A percentile compares a stretch with the other conserved stretches of the same genome.
phyloP scores from a whole-genome alignment of 2,888 invertebrate genomes.

The Ceramica pisi region DNA sequence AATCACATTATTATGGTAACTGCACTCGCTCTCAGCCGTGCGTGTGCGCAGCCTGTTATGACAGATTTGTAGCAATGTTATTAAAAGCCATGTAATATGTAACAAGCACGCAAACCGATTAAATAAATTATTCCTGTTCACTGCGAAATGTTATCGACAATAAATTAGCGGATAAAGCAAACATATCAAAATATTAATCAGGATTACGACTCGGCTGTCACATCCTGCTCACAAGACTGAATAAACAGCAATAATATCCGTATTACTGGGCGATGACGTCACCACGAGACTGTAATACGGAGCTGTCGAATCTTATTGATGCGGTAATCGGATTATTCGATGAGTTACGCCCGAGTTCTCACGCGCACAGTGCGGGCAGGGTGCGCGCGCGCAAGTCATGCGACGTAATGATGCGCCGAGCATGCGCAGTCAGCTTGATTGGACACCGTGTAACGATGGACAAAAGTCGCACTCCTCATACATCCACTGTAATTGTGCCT shows the following conservation, averaged over 20 bases:
- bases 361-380: slow-evolving; percentile 42
- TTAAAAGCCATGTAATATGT: not conserved
- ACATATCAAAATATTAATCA: slow-evolving; percentile 44
- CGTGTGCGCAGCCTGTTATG: not conserved
- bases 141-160: slow-evolving; percentile 26
- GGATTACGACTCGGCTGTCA: slow-evolving; percentile 36
- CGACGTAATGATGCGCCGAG: slow-evolving; percentile 69
- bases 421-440: slow-evolving; percentile 39
- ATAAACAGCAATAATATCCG: not conserved
- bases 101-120: slow-evolving; percentile 7
- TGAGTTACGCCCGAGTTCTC: slow-evolving; percentile 60
- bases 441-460: not conserved
- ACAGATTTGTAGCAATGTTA: slow-evolving; percentile 3
- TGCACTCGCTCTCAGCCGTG: not conserved
- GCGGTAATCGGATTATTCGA: slow-evolving; percentile 72
- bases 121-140: slow-evolving; percentile 16
- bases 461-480: slow-evolving; percentile 29
- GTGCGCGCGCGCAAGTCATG: slow-evolving; percentile 74
- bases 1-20: too few species aligned
- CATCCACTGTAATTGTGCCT: not conserved
- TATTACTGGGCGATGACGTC: slow-evolving; percentile 31
- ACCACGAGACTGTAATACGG: slow-evolving; percentile 28
- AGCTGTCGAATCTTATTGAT: slow-evolving; percentile 59
- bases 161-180: slow-evolving; percentile 46
- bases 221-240: slow-evolving; percentile 11